phyloP scores from a whole-genome alignment of 1,140 invertebrate species.

The Andricus grossulariae region DNA sequence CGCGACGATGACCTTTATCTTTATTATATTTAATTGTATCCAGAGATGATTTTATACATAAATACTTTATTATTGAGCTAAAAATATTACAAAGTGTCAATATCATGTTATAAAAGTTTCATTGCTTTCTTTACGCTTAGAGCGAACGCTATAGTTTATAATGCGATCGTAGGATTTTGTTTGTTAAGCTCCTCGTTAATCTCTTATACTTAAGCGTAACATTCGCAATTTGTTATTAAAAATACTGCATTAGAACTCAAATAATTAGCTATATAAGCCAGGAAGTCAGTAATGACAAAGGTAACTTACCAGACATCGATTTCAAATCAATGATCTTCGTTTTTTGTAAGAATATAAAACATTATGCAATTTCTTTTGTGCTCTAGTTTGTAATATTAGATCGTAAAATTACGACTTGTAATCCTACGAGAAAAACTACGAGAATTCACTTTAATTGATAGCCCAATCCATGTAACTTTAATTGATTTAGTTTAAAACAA shows the following conservation, averaged over 20 bases:
- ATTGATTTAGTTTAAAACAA: too few species aligned
- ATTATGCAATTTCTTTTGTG: neutral
- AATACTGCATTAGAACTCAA: slow-evolving; percentile 16
- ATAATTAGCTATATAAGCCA: neutral
- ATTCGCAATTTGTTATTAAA: neutral
- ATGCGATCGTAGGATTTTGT: neutral
- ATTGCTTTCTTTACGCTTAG: slow-evolving; percentile 30
- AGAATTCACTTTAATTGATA: too few species aligned
- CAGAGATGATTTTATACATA: neutral
- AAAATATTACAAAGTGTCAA: slow-evolving; percentile 41
- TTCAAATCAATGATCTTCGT: neutral
- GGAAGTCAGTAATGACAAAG: slow-evolving; percentile 5
- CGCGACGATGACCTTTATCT: slow-evolving; percentile 29
- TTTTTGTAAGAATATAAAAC: too few species aligned
- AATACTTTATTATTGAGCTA: slow-evolving; percentile 27
- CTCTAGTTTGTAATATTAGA: neutral
- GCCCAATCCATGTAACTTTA: too few species aligned
- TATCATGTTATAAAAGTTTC: slow-evolving; percentile 34
- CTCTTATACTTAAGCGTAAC: neutral
- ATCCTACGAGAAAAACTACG: too few species aligned
- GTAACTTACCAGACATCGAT: neutral
- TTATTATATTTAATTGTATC: slow-evolving; percentile 1
- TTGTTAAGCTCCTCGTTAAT: neutral
- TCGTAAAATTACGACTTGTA: neutral
- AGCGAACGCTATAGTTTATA: neutral